Evolutionary conservation across 1,140 invertebrate genomes (phyloP), one percentile per base, ranked within the genome.

Genomic region (Apis dorsata): DNA sequence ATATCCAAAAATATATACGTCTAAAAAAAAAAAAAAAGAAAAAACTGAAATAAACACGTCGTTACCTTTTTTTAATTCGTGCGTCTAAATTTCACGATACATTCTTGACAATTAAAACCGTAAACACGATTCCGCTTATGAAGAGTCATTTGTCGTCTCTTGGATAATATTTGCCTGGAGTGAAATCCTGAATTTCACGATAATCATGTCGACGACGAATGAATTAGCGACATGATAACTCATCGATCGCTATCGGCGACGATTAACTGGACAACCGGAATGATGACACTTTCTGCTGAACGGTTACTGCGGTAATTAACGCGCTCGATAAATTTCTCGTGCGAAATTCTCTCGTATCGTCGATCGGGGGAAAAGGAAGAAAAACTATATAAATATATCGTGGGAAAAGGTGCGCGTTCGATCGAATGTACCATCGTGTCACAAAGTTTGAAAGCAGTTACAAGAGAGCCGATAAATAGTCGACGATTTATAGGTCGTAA

Each of bases 231-330:
- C 63, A 34, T 24, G 53, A 68, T 78, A 60, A 68, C 15, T 69
- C 76, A 78, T 51, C n/a, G 65, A 79, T 44, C 4, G 34, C 77
- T 19, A 53, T 55, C 74, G 49, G 53, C 34, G 49, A 53, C 74
- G 62, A 77, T 77, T 65, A 66, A 55, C 62, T 15, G 13, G 5
- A 0, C 12, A 15, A n/a, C 34, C 5, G n/a, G 8, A 65, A 1
- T 34, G 62, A 53, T 7, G 49, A 28, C n/a, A 17, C 49, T 63
- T 53, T 75, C 60, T 21, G 8, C 65, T 24, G 44, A 53, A 51
- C 60, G 60, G 63, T 75, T 28, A 28, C n/a, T 3, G 2, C 34
- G 17, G 60, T 65, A 63, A 63, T 63, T 24, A 53, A 63, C 49
- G 17, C 10, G 21, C 34, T 11, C 57, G 49, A 60, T 74, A 74